Conservation (phyloP, 2,888 invertebrate genomes). For the Heliothis peltigera region DNA sequence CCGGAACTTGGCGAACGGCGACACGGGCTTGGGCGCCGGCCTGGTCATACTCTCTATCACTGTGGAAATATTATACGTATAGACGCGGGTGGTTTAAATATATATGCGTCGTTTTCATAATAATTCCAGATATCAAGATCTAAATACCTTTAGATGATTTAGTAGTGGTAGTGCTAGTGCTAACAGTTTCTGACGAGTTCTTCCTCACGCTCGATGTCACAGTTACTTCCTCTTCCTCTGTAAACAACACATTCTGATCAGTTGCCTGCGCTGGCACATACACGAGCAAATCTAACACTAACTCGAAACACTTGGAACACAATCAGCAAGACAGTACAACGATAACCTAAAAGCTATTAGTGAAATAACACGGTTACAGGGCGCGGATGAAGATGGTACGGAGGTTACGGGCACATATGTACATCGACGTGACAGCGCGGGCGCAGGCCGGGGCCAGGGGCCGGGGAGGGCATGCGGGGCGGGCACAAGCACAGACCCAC, state of each 20-base stretch:
- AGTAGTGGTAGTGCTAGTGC: slow-evolving; percentile 89
- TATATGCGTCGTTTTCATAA: too few relatives aligned
- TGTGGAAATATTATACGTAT: slow-evolving; percentile 62
- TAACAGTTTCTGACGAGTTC: slow-evolving; percentile 89
- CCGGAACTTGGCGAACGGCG: slow-evolving; percentile 97
- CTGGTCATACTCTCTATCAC: slow-evolving; percentile 89
- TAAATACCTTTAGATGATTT: slow-evolving; percentile 90
- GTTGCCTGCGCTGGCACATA: not conserved
- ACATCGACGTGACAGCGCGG: slow-evolving; percentile 75
- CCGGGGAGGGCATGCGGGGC: slow-evolving; percentile 73
- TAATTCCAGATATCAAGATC: not conserved
- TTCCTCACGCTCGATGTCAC: slow-evolving; percentile 87
- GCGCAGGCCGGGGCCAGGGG: slow-evolving; percentile 60
- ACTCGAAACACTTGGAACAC: slow-evolving; percentile 78
- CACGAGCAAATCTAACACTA: slow-evolving; percentile 62
- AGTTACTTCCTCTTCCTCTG: slow-evolving; percentile 86
- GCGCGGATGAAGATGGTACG: slow-evolving; percentile 77
- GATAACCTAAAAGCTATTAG: slow-evolving; percentile 87
- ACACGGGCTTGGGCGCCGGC: slow-evolving; percentile 92
- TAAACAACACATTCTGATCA: slow-evolving; percentile 60
- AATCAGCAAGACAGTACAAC: slow-evolving; percentile 83
- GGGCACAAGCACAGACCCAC: slow-evolving; percentile 85
- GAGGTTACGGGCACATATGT: slow-evolving; percentile 80
- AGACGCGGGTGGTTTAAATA: not conserved
- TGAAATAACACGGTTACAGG: slow-evolving; percentile 87